Evolutionary conservation across 2,797 vertebrate genomes (phyloP), one percentile per base, ranked within the genome.

Genomic region (Aphelocoma californica): DNA sequence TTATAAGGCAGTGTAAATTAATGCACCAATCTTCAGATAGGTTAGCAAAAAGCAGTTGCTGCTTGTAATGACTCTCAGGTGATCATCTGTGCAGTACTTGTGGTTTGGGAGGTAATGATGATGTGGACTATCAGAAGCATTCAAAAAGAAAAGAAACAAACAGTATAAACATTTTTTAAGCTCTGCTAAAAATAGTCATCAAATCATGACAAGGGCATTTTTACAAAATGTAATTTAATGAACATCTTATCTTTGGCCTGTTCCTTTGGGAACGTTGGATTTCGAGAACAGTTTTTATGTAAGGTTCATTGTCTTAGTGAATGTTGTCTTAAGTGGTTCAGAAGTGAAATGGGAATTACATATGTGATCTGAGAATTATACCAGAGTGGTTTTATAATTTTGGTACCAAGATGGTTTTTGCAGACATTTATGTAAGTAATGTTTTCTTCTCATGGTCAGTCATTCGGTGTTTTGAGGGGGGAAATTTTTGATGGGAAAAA

Each of bases 271-370:
- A 88, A 53, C 26, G 7, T 1, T 90, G 96, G 50, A 89, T 97
- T 96, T 96, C 88, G 78, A 79, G 72, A 93, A 16, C 57, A 45
- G 36, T 64, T 94, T 95, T 95, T 78, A 93, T 96, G 95, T 90
- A 64, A 78, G 87, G 66, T 48, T 90, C 62, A 78, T 91, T 91
- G 85, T 88, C 72, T 88, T 85, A 45, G 53, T 70, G 80, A 88
- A 62, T 70, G 66, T 93, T 96, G 66, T 84, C 65, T 90, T 74
- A 69, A 83, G 70, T 4, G 11, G 87, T 88, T 86, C 71, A 79
- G 5, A 87, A 93, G 70, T 51, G 38, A 86, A 81, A 94, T 95
- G 58, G 48, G 44, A 94, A 94, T 92, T 93, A 70, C 90, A 90
- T 70, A 62, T 92, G 85, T 86, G 67, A 85, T 83, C 81, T 93